Evolutionary conservation across 2,113 vertebrate species (phyloP), one percentile per base, ranked within the genome.

Genomic region (Callopanchax toddi): DNA sequence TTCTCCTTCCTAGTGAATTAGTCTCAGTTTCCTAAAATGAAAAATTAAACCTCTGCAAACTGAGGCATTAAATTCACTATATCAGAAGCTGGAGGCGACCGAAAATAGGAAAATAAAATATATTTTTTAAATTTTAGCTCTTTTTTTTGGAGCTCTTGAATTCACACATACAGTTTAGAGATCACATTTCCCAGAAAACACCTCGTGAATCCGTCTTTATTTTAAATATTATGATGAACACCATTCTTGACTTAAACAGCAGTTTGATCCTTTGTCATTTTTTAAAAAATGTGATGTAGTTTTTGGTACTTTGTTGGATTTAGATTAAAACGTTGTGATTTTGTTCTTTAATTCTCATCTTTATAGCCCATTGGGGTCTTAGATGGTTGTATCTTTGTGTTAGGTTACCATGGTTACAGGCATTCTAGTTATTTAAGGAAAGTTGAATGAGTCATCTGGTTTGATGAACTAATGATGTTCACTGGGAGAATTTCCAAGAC

Each of bases 1-100:
- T 55, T 60, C 17, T 67, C 34, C 11, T 2, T 58, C 34, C 52
- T 20, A 49, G 44, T 51, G 17, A 56, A 40, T 60, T 45, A 17
- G 15, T 44, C 69, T 78, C 53, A 62, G 43, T 60, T 66, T 58
- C 37, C 22, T 39, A 5, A 52, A 69, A 56, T 56, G 45, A 65
- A 39, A 62, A 63, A 44, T 15, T 22, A 18, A 58, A 42, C 12
- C 1, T 4, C 36, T 43, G 37, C 26, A 45, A 37, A 45, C 39
- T 22, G 34, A 26, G 18, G 9, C 4, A 13, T 49, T 32, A 21
- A 18, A 53, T 53, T 53, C 37, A 7, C 23, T 10, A 18, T 15
- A 25, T 49, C 16, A n/a, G 12, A 49, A 49, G 21, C 15, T 25
- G 18, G 34, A 17, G 44, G 49, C 53, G 39, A 22, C 32, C 9